Base-by-base conservation (phyloP, 2,113 vertebrate species). In the Ciconia maguari region DNA sequence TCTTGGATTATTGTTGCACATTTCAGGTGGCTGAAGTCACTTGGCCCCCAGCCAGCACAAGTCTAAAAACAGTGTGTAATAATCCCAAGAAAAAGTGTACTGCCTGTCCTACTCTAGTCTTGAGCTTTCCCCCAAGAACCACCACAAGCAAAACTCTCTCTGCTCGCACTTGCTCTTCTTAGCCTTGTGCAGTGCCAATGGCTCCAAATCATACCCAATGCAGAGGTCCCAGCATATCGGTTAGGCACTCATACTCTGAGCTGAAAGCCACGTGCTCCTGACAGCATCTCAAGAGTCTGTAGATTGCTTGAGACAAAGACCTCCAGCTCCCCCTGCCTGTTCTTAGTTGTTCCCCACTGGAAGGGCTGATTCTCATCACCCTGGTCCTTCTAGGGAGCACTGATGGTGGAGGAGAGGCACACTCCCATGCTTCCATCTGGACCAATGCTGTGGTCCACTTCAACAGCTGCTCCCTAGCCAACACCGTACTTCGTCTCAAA, bases 21-120 rank as follows among this genome's bases (percentile, higher is more conserved):
- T 95, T 95, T 92, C 61, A 87, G 48, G 83, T 52, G 83, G 72
- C 44, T 95, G 83, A 93, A 94, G 90, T 96, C 76, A 96, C 52
- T 13, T 68, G 90, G 96, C 11, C 22, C 36, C 34, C 64, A 93
- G 79, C 95, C 92, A 96, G 85, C 38, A 51, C 6, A 60, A 77
- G 17, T 49, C 82, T 90, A 87, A 86, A 85, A 76, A 7, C 55
- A 95, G 71, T 5, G 5, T 27, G 55, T 42, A 70, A 69, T 57
- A 88, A 83, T 34, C 44, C 82, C 54, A 85, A 55, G 44, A 52
- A 82, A 79, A 80, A 65, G 60, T 0, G 0, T 70, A 64, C 64
- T 68, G 62, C 16, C 51, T 92, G 68, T 75, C 36, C 72, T 86
- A 68, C 38, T 62, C 55, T 64, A 86, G 79, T 38, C 58, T 60